Evolutionary conservation across 1,140 invertebrate genomes (phyloP), one percentile per base, ranked within the genome.

Genomic region (Atta texana): DNA sequence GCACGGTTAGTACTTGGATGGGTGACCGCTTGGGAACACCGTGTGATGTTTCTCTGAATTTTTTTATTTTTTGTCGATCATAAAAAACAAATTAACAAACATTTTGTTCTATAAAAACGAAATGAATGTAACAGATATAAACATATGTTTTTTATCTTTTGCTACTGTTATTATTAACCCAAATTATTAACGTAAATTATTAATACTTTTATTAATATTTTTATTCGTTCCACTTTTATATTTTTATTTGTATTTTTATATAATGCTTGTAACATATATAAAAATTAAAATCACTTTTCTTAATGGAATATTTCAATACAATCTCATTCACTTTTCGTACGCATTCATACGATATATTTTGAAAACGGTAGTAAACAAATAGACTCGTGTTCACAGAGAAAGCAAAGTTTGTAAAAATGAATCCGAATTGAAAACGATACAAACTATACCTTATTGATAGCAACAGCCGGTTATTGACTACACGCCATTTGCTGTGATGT

Each of bases 321-420:
- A 72, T 18, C 5, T 44, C 14, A 72, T 28, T 59, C 2, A n/a
- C 39, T 14, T 31, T 82, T 72, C 39, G 39, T 8, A 8, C 12
- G 10, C 39, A 44, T 12, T 44, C 39, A 44, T 0, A 10, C 8
- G 21, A 77, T 7, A 28, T 10, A n/a, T 63, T 44, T 63, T 14
- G 10, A 57, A 24, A 72, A 55, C 44, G 63, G 57, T 66, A 85
- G 28, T 51, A 16, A 68, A 44, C 34, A 66, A 75, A 51, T 57
- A 63, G 57, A 61, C 31, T 57, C 76, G 59, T 76, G 34, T 6
- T 51, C 16, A 44, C 63, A 77, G 89, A 91, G 90, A 91, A 91
- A 91, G 89, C 72, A 24, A 89, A 87, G 28, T 86, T 86, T 51
- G 74, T 86, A 86, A 90, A 86, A 84, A 68, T 63, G 55, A 88